Evolutionary conservation across 2,888 invertebrate species (phyloP).

Genomic region (Tetragonisca angustula): DNA sequence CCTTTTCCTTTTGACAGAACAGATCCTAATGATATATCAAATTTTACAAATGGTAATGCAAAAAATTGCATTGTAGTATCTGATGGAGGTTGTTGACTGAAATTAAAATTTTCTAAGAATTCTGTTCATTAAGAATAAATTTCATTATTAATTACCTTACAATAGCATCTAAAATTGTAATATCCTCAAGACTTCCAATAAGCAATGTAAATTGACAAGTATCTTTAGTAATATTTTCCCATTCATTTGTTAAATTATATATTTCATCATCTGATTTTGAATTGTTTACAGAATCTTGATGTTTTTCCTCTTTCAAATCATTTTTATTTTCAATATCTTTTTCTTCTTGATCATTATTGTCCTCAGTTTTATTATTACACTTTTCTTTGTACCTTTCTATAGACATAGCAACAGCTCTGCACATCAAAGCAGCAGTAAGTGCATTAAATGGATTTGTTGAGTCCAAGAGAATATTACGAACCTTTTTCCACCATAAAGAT

Average conservation of each 20-base stretch:
- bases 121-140: background rate
- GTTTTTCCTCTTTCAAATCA: constrained; percentile 70
- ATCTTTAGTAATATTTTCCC: constrained; percentile 94
- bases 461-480: constrained; percentile 90
- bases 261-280: constrained; percentile 85
- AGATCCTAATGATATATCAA: constrained; percentile 80
- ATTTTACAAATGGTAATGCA: constrained; percentile 76
- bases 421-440: constrained; percentile 92
- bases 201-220: constrained; percentile 94
- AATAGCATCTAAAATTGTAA: constrained; percentile 91
- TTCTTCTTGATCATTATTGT: constrained; percentile 72
- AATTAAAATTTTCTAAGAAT: constrained; percentile 49
- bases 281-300: constrained; percentile 78
- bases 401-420: constrained; percentile 89
- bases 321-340: constrained; percentile 71
- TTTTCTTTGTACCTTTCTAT: constrained; percentile 84
- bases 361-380: constrained; percentile 53
- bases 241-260: constrained; percentile 84
- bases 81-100: constrained; percentile 73
- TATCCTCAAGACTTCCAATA: constrained; percentile 95
- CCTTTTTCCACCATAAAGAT: constrained; percentile 93
- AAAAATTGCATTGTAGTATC: constrained; percentile 78
- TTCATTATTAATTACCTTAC: constrained; percentile 80
- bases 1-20: constrained; percentile 84
- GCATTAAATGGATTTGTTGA: constrained; percentile 91